Conservation (phyloP, 2,113 vertebrate genomes). For the Prunella himalayana region DNA sequence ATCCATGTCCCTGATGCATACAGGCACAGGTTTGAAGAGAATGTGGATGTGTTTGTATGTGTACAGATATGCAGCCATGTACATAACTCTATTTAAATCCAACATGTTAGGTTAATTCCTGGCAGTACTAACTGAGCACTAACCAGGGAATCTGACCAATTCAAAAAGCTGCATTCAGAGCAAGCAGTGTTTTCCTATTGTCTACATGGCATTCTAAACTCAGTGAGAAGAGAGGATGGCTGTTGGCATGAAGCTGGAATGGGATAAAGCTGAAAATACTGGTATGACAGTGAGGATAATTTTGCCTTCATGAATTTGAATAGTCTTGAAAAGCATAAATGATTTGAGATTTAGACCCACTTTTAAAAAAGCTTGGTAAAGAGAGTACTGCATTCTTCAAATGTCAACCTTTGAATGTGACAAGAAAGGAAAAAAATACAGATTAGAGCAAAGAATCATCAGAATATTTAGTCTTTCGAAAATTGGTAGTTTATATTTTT, state of each 20-base stretch:
- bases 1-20: background rate
- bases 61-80: background rate
- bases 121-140: background rate
- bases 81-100: background rate
- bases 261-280: slow-evolving; percentile 52
- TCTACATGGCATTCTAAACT: slow-evolving; percentile 5
- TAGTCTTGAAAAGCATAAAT: slow-evolving; percentile 51
- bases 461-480: slow-evolving; percentile 55
- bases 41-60: background rate
- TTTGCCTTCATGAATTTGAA: slow-evolving; percentile 58
- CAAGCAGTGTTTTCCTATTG: background rate
- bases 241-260: slow-evolving; percentile 33
- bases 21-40: background rate
- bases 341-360: slow-evolving; percentile 47
- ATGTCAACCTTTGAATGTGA: slow-evolving; percentile 53
- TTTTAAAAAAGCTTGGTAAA: slow-evolving; percentile 28
- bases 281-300: slow-evolving; percentile 59
- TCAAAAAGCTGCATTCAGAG: background rate
- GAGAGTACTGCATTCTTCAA: slow-evolving; percentile 44
- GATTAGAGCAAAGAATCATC: slow-evolving; percentile 52
- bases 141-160: background rate
- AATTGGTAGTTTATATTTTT: slow-evolving; percentile 54
- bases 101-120: background rate
- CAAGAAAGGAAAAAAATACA: slow-evolving; percentile 39
- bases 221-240: background rate